Percentiles rank a stretch among this genome's conserved stretches.
These are phyloP conservation scores for Nannoperca obscura DNA, from an alignment of 2,797 vertebrate species.

Conservation along the genomic window DNA sequence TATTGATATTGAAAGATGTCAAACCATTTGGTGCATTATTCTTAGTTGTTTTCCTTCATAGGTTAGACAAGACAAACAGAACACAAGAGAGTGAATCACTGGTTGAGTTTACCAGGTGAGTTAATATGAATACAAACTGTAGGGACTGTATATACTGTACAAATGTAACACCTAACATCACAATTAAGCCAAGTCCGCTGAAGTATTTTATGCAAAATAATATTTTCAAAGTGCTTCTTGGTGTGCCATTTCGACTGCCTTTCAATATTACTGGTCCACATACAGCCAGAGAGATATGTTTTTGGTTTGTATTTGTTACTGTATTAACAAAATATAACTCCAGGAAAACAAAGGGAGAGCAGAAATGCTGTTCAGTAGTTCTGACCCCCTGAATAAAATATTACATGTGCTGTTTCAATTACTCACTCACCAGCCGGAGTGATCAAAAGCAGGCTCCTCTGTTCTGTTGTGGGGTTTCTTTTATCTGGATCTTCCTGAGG, in stretches of 20 bases:
- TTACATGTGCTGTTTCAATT: slow-evolving; percentile 62
- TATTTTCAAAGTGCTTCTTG: neutral
- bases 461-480: slow-evolving; percentile 46
- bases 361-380: slow-evolving; percentile 33
- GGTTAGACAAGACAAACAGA: neutral
- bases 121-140: neutral
- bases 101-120: neutral
- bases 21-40: neutral
- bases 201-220: slow-evolving; percentile 5
- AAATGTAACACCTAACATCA: neutral
- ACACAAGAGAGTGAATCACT: neutral
- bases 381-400: slow-evolving; percentile 53
- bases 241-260: neutral
- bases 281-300: neutral
- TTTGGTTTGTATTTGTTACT: slow-evolving; percentile 19
- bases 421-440: slow-evolving; percentile 48
- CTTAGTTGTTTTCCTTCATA: slow-evolving; percentile 5
- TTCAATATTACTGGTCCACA: neutral
- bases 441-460: slow-evolving; percentile 55
- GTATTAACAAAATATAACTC: slow-evolving; percentile 18
- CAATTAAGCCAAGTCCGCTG: neutral
- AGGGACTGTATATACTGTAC: too few relatives aligned
- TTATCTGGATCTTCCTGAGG: slow-evolving; percentile 51
- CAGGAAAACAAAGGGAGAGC: slow-evolving; percentile 34
- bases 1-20: slow-evolving; percentile 23